Conservation (phyloP, 2,888 invertebrate species). For the Rhogogaster chlorosoma region DNA sequence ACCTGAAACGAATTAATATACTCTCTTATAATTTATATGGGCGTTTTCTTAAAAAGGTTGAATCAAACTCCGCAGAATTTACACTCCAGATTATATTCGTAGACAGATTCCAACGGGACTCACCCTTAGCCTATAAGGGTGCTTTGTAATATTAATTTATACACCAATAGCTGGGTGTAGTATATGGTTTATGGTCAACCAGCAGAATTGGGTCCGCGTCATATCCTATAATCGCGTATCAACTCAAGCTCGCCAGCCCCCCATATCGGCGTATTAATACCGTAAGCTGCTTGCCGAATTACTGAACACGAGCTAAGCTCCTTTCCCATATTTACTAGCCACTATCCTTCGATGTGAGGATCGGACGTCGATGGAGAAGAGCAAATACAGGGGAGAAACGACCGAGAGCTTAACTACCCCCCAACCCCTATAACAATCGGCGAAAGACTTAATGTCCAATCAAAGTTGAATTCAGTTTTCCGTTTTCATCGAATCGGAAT, state of each 20-base stretch:
- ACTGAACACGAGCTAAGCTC: slow-evolving; percentile 44
- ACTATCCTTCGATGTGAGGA: background rate
- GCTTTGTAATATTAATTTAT: slow-evolving; percentile 10
- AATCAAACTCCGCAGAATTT: background rate
- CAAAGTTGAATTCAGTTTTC: background rate
- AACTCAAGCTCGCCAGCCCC: slow-evolving; percentile 10
- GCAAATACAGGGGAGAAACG: background rate
- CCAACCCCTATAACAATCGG: background rate
- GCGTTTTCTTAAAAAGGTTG: background rate
- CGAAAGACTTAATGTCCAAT: background rate
- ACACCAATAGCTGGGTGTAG: background rate
- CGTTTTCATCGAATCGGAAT: background rate
- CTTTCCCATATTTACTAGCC: slow-evolving; percentile 40
- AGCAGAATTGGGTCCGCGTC: slow-evolving; percentile 22
- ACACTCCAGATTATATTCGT: background rate
- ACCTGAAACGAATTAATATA: background rate
- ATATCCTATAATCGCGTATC: slow-evolving; percentile 36
- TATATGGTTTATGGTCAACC: slow-evolving; percentile 36
- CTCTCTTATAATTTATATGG: background rate
- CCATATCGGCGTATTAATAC: slow-evolving; percentile 41
- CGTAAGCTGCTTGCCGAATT: slow-evolving; percentile 44
- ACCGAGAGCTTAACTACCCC: background rate
- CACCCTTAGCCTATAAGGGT: slow-evolving; percentile 14
- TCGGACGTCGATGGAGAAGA: background rate
- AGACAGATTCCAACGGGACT: background rate